These are phyloP conservation scores for Dynastes hyllus DNA, from an alignment of 2,888 invertebrate genomes.

Conservation along the genomic window DNA sequence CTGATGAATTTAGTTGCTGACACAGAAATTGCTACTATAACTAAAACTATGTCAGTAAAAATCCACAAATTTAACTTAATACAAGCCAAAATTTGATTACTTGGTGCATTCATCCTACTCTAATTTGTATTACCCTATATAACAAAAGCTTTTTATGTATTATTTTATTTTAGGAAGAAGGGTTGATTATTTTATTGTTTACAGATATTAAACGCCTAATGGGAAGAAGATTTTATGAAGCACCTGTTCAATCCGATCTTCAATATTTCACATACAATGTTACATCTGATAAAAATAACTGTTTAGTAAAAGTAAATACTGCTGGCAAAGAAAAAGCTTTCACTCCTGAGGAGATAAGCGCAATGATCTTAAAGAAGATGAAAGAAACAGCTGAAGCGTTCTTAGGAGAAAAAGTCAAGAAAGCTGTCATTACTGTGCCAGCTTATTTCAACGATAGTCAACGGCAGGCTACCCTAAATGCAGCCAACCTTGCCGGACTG, in stretches of 20 bases:
- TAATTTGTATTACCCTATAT: no score
- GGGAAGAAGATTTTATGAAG: slow-evolving; percentile 58
- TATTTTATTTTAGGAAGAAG: background rate
- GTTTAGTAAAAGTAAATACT: slow-evolving; percentile 53
- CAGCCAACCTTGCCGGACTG: slow-evolving; percentile 59
- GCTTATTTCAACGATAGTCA: slow-evolving; percentile 61
- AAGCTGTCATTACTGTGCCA: slow-evolving; percentile 61
- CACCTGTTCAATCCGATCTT: slow-evolving; percentile 56
- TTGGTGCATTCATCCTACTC: no score
- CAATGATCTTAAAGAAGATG: slow-evolving; percentile 55
- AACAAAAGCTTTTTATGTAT: background rate
- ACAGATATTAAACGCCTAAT: slow-evolving; percentile 61
- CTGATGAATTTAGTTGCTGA: no score
- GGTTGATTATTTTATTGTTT: slow-evolving; percentile 36
- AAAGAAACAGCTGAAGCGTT: slow-evolving; percentile 54
- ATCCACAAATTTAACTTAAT: no score
- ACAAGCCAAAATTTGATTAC: no score
- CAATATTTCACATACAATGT: slow-evolving; percentile 57
- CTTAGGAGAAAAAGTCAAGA: slow-evolving; percentile 53
- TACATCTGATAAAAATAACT: slow-evolving; percentile 52
- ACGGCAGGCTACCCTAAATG: slow-evolving; percentile 59
- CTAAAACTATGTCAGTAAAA: no score
- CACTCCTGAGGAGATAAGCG: slow-evolving; percentile 57
- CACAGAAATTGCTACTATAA: no score
- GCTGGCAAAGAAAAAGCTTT: slow-evolving; percentile 48